A percentile compares a stretch with the other conserved stretches of the same genome.
These are phyloP conservation scores for Sitophilus oryzae DNA, from an alignment of 1,140 invertebrate species.

Conservation along the genomic window DNA sequence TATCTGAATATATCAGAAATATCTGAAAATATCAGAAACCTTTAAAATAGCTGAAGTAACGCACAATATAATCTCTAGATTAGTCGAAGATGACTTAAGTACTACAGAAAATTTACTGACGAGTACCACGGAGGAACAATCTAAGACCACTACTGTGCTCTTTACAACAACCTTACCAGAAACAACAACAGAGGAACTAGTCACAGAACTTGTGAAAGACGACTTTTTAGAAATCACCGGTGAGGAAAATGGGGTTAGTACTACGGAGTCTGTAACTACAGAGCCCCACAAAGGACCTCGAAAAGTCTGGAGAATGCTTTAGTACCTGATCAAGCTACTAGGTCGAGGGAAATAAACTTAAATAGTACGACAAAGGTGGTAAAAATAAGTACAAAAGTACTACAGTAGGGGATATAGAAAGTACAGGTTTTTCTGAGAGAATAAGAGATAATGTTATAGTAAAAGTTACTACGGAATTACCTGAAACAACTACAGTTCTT, in stretches of 20 bases:
- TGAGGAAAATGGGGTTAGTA: not conserved
- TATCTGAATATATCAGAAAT: no score
- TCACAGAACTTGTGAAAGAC: no score
- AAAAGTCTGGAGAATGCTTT: slow-evolving; percentile 6
- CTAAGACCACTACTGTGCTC: no score
- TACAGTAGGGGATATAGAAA: no score
- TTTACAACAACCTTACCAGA: not conserved
- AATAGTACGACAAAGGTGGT: no score
- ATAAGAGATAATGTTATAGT: no score
- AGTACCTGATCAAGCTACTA: slow-evolving; percentile 5
- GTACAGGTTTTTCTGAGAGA: no score
- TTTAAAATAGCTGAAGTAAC: not conserved
- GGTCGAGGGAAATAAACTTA: not conserved
- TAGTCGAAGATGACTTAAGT: not conserved
- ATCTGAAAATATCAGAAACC: not conserved
- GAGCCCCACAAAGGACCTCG: not conserved
- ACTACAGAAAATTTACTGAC: not conserved
- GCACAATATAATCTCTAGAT: slow-evolving; percentile 1
- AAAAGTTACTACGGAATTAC: no score
- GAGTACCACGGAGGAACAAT: no score
- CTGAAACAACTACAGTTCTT: no score
- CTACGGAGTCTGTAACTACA: not conserved
- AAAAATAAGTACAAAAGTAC: no score
- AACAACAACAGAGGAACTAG: not conserved
- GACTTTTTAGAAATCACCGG: not conserved